Evolutionary conservation across 2,797 vertebrate genomes (phyloP).

Genomic region (Sebastes kiyomatsui): DNA sequence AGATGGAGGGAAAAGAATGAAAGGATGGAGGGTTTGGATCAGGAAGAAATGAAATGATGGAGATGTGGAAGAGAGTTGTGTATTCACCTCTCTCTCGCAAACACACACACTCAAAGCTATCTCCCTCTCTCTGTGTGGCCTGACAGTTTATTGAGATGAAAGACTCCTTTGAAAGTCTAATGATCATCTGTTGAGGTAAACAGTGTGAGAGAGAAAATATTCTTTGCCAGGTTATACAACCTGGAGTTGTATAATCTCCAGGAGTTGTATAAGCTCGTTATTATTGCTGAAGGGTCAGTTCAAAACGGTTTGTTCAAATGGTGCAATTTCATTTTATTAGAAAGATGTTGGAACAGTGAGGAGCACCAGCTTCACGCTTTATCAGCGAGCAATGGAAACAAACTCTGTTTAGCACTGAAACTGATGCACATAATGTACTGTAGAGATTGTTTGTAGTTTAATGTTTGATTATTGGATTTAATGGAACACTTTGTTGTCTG

Average conservation of each 20-base stretch:
- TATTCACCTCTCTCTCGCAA: background rate
- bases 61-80: background rate
- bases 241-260: background rate
- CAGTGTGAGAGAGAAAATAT: background rate
- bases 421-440: background rate
- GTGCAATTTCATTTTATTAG: background rate
- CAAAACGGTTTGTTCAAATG: background rate
- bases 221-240: background rate
- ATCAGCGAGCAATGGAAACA: background rate
- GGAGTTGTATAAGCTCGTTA: background rate
- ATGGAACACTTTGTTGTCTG: background rate
- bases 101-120: too few species aligned
- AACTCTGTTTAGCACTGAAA: background rate
- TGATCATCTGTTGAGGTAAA: background rate
- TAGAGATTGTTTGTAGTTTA: background rate
- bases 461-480: background rate
- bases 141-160: slow-evolving; percentile 1
- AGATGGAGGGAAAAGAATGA: too few species aligned
- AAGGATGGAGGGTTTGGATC: background rate
- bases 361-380: background rate
- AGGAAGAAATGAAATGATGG: background rate
- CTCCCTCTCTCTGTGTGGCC: background rate
- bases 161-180: slow-evolving; percentile 24
- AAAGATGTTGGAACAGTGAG: background rate
- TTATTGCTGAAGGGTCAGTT: background rate